Conservation (phyloP, 2,113 vertebrate species). For the Myxocyprinus asiaticus region DNA sequence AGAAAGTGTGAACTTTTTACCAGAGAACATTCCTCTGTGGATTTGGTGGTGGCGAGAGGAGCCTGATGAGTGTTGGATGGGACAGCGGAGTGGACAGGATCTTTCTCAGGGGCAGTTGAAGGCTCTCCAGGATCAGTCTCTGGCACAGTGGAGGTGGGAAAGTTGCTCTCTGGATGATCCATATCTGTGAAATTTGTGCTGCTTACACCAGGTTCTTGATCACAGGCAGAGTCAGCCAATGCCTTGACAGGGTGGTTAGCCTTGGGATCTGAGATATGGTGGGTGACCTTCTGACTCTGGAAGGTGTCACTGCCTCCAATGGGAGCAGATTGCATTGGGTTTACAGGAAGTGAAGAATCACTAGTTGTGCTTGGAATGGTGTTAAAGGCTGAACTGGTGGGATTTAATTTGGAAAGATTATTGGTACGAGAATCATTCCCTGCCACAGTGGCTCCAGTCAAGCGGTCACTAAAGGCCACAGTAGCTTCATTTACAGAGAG, state of each 20-base stretch:
- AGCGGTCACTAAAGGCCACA: neutral
- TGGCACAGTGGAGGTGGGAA: conserved; percentile 51
- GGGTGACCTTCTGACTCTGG: too few relatives aligned
- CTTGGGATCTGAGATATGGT: neutral
- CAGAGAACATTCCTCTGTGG: neutral
- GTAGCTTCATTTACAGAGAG: neutral
- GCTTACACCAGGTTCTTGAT: conserved; percentile 18
- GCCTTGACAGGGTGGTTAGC: conserved; percentile 49
- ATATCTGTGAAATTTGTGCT: conserved; percentile 27
- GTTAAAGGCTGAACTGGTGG: neutral
- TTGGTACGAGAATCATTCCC: too few relatives aligned
- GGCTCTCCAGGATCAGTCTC: conserved; percentile 22
- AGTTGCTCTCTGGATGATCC: conserved; percentile 13
- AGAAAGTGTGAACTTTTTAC: neutral
- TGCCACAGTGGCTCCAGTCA: neutral
- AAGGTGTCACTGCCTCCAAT: neutral
- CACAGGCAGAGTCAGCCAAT: conserved; percentile 57
- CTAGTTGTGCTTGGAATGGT: neutral
- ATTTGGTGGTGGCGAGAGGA: neutral
- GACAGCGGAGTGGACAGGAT: neutral
- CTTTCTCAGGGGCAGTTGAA: neutral
- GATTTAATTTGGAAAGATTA: neutral
- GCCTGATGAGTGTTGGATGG: neutral
- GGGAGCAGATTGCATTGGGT: neutral
- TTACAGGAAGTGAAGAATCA: neutral